A percentile compares a stretch with the other conserved stretches of the same genome.
Evolutionary conservation across 2,113 vertebrate genomes (phyloP).

Genomic region (Trichechus manatus): DNA sequence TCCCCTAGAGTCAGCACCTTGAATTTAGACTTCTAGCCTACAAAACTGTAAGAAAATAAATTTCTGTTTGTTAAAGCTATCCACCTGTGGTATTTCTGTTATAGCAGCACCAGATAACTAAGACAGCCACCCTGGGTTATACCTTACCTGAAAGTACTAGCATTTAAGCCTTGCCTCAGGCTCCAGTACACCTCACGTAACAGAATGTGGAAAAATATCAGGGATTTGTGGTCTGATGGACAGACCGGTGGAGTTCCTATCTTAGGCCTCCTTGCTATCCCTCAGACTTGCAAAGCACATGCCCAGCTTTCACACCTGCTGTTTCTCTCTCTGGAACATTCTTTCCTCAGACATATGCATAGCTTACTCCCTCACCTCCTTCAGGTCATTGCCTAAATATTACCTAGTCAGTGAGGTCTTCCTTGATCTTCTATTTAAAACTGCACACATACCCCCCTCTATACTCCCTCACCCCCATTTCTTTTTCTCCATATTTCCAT

Average conservation of each 20-base stretch:
- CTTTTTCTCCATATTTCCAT: slow-evolving; percentile 17
- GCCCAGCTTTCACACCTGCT: background rate
- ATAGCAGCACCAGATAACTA: too few relatives aligned
- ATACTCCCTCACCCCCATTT: background rate
- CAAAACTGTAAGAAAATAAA: too few relatives aligned
- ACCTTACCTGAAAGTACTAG: background rate
- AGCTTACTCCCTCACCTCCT: background rate
- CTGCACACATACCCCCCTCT: background rate
- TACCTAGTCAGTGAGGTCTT: too few relatives aligned
- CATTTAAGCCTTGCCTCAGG: background rate
- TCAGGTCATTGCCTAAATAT: too few relatives aligned
- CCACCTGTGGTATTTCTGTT: too few relatives aligned
- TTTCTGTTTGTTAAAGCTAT: too few relatives aligned
- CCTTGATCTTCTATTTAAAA: too few relatives aligned
- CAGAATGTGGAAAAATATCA: background rate
- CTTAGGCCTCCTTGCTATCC: background rate
- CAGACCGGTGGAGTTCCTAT: background rate
- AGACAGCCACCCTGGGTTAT: background rate
- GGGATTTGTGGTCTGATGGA: background rate
- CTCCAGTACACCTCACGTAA: background rate
- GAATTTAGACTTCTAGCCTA: too few relatives aligned
- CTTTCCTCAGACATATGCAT: background rate
- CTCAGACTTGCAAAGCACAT: background rate
- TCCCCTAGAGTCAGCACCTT: too few relatives aligned
- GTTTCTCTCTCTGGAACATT: background rate